These are phyloP conservation scores for Peromyscus attwateri DNA, from an alignment of 2,797 vertebrate species.

Conservation along the genomic window DNA sequence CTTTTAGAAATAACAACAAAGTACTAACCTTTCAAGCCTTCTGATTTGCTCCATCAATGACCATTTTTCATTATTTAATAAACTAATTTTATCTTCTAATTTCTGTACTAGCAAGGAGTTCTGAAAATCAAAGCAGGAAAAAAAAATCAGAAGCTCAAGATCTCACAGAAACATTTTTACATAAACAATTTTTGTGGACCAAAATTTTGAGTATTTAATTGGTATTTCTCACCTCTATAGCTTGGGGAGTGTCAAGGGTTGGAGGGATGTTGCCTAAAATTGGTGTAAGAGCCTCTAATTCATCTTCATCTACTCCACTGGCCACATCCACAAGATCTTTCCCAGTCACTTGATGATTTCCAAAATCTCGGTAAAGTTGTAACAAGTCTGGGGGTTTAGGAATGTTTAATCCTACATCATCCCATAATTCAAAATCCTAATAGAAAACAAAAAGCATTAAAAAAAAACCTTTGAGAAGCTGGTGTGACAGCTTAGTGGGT, in stretches of 20 bases:
- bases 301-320: constrained; percentile 92
- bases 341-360: constrained; percentile 89
- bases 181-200: not conserved
- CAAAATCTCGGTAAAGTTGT: constrained; percentile 96
- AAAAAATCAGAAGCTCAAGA: constrained; percentile 68
- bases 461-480: not conserved
- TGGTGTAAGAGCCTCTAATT: constrained; percentile 90
- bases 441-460: constrained; percentile 20
- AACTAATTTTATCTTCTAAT: constrained; percentile 97
- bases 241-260: constrained; percentile 86
- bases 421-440: constrained; percentile 99
- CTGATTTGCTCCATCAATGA: constrained; percentile 96
- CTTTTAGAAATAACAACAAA: constrained; percentile 61
- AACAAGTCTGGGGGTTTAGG: constrained; percentile 97
- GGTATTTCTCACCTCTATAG: constrained; percentile 86
- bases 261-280: constrained; percentile 75
- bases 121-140: constrained; percentile 88
- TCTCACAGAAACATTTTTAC: constrained; percentile 31
- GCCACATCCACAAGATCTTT: constrained; percentile 93
- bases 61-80: constrained; percentile 96
- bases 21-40: constrained; percentile 95
- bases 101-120: constrained; percentile 95
- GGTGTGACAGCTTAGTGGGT: not conserved
- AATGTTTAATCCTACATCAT: constrained; percentile 98
- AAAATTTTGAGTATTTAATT: not conserved